Evolutionary conservation across 2,797 vertebrate genomes (phyloP).

Genomic region (Clamator glandarius): DNA sequence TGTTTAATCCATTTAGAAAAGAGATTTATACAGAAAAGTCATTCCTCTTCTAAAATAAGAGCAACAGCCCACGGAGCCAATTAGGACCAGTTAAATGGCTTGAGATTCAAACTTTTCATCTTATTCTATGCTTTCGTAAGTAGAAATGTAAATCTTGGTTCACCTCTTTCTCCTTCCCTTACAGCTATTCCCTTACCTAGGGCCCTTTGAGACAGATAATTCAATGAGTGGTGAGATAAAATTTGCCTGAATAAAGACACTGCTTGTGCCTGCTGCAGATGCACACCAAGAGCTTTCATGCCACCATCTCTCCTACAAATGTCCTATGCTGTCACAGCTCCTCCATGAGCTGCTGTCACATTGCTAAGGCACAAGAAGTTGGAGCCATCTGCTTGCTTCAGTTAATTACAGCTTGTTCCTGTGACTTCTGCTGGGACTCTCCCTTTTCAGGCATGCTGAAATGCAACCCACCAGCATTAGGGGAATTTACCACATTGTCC

Average conservation of each 20-base stretch:
- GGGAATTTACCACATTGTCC: neutral
- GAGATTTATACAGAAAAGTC: neutral
- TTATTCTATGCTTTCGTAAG: neutral
- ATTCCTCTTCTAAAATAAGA: neutral
- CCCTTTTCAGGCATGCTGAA: neutral
- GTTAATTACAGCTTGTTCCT: slow-evolving; percentile 49
- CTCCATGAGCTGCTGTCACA: slow-evolving; percentile 36
- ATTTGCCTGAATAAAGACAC: neutral
- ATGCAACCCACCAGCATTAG: neutral
- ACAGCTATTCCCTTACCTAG: neutral
- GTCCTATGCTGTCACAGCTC: slow-evolving; percentile 36
- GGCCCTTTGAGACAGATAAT: neutral
- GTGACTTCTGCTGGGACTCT: slow-evolving; percentile 29
- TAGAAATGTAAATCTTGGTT: neutral
- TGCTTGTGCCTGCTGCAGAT: neutral
- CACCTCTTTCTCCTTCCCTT: neutral
- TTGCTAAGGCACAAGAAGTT: neutral
- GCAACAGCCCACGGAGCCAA: neutral
- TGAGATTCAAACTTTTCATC: neutral
- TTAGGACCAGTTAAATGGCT: neutral
- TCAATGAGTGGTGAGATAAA: neutral
- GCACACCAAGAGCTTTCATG: neutral
- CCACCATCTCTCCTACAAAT: neutral
- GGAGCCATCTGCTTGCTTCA: slow-evolving; percentile 50
- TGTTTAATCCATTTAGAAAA: neutral